Base-by-base conservation (phyloP, 2,888 invertebrate genomes). In the Melieria omissa region DNA sequence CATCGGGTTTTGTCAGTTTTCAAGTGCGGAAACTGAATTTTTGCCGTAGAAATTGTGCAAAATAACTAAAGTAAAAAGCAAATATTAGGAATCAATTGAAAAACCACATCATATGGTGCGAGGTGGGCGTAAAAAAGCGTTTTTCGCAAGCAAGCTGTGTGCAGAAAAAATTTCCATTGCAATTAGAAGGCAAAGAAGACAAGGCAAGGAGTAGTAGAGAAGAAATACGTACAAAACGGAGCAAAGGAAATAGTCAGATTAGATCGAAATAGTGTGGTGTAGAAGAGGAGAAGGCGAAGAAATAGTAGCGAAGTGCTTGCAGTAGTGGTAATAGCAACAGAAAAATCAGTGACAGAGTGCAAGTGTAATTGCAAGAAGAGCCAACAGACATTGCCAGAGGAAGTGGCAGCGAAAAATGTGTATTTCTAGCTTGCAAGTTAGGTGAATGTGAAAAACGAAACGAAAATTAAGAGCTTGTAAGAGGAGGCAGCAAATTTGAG, bases 1-100 rank as follows among this genome's bases (percentile, higher is more conserved):
- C 74, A 72, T 74, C 74, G 58, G 46, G 16, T 46, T 72, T 62
- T 16, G 8, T 5, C 29, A 68, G 61, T 66, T 70, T 73, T 71
- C 61, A 14, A 65, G 71, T 54, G 44, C 47, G 60, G 60, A 65
- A 57, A 65, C 49, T 52, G 46, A 9, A 62, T 61, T 57, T 41
- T 71, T 65, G 29, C 64, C 16, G 3, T 64, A 47, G 45, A 57
- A 72, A 72, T 46, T 65, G 63, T 72, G 44, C 55, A 64, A 70
- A 70, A 65, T 52, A n/a, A 8, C 8, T 65, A 68, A 47, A 58
- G 49, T 14, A 70, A 71, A 7, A 71, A 14, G 14, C 58, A 60
- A 65, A 65, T 60, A 67, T 60, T 58, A n/a, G 55, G 12, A 63
- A 63, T 44, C 44, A 45, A 70, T 70, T 69, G 42, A 69, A 69